A percentile compares a stretch with the other conserved stretches of the same genome.
Conservation (phyloP, 1,140 invertebrate species). For the Platyura marginata region DNA sequence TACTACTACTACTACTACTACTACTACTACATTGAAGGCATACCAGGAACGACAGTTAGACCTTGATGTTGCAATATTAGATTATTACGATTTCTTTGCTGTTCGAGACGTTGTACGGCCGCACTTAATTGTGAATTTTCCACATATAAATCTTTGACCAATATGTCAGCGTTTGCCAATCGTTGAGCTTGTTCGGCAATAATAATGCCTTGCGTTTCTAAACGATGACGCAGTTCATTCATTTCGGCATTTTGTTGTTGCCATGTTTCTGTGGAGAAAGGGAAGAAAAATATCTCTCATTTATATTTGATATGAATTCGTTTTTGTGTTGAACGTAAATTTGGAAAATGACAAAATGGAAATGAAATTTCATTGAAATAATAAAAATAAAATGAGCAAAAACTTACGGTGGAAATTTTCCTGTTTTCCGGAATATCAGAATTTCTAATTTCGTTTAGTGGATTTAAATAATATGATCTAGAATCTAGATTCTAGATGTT, state of each 20-base stretch:
- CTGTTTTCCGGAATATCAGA: too few species aligned
- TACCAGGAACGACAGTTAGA: constrained; percentile 13
- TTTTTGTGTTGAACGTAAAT: too few species aligned
- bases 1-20: too few species aligned
- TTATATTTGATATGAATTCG: neutral
- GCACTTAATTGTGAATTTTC: constrained; percentile 55
- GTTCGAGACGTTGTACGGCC: constrained; percentile 40
- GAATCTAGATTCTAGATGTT: too few species aligned
- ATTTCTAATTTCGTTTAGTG: too few species aligned
- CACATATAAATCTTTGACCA: constrained; percentile 61
- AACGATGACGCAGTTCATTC: constrained; percentile 32
- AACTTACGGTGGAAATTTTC: too few species aligned
- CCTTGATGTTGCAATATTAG: constrained; percentile 20
- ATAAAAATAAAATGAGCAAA: too few species aligned
- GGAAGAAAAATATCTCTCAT: neutral
- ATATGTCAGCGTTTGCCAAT: constrained; percentile 47
- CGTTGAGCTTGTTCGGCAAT: constrained; percentile 43
- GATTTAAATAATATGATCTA: too few species aligned
- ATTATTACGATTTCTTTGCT: constrained; percentile 25
- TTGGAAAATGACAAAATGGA: too few species aligned
- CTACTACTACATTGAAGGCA: too few species aligned
- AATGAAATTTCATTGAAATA: too few species aligned
- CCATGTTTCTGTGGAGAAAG: constrained; percentile 31
- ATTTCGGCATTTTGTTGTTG: constrained; percentile 40
- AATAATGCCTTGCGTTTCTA: constrained; percentile 37